Percentiles rank a stretch among this genome's conserved stretches.
phyloP scores from a whole-genome alignment of 37 sponge, comb jelly and placozoan genomes.

The Petrosia ficiformis region DNA sequence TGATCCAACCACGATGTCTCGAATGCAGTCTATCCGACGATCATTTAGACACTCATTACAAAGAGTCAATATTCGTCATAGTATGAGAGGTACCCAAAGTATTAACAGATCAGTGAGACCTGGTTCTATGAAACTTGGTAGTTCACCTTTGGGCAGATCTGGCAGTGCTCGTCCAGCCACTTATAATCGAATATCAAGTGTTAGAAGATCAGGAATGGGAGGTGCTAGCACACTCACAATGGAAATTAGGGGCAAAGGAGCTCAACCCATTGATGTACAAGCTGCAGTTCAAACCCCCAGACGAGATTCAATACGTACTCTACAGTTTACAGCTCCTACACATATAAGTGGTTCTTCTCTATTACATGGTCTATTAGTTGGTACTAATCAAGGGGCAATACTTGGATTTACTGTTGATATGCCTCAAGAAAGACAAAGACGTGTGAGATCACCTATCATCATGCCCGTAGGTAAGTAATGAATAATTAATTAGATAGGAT shows the following conservation, averaged over 20 bases:
- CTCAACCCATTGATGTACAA: neutral
- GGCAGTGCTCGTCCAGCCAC: constrained; percentile 49
- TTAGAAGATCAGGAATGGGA: constrained; percentile 2
- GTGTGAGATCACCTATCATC: constrained; percentile 39
- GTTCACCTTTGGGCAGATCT: constrained; percentile 23
- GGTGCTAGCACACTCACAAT: constrained; percentile 3
- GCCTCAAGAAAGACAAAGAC: constrained; percentile 50
- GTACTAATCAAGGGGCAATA: constrained; percentile 69
- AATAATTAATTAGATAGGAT: too few relatives aligned
- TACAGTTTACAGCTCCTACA: constrained; percentile 62
- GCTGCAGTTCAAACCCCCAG: constrained; percentile 21
- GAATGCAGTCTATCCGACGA: constrained; percentile 77
- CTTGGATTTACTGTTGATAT: constrained; percentile 62
- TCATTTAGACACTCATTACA: constrained; percentile 80
- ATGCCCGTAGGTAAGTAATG: constrained; percentile 46
- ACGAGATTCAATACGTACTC: constrained; percentile 42
- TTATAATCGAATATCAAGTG: constrained; percentile 10
- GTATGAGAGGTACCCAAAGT: constrained; percentile 63
- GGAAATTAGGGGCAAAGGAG: neutral
- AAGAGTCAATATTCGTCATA: constrained; percentile 61
- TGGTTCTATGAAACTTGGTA: too few relatives aligned
- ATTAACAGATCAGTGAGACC: constrained; percentile 22
- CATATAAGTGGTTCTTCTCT: constrained; percentile 37
- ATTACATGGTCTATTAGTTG: constrained; percentile 32
- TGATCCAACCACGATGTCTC: constrained; percentile 16